These are phyloP conservation scores for Andrena bicolor DNA, from an alignment of 2,888 invertebrate genomes.

Conservation along the genomic window DNA sequence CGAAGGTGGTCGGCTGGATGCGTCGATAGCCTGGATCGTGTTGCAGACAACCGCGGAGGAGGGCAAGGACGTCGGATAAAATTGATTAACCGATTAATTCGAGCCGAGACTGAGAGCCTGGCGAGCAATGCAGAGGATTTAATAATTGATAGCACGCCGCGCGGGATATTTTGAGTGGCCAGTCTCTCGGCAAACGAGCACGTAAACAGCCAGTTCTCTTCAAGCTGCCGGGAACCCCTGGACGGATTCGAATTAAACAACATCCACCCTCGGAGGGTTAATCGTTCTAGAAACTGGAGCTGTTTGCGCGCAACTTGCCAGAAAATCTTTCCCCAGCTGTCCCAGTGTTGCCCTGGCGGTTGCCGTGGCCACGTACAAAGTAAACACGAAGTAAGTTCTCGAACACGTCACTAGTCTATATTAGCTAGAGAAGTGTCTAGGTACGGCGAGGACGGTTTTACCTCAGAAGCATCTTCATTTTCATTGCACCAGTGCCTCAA, in stretches of 20 bases:
- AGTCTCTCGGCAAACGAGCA: not conserved
- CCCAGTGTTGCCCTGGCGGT: not conserved
- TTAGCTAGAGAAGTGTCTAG: conserved; percentile 30
- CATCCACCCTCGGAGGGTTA: conserved; percentile 6
- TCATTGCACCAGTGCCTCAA: too few relatives aligned
- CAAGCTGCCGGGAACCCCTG: not conserved
- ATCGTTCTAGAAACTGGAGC: conserved; percentile 3
- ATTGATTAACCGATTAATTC: conserved; percentile 5
- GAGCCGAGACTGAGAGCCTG: not conserved
- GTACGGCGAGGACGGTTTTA: not conserved
- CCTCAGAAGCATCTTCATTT: too few relatives aligned
- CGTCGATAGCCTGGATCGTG: conserved; percentile 2
- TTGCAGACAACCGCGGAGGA: not conserved
- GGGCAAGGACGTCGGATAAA: conserved; percentile 14
- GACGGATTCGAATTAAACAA: conserved; percentile 15
- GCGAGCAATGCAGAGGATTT: not conserved
- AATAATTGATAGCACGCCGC: not conserved
- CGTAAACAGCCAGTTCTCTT: conserved; percentile 1
- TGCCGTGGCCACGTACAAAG: not conserved
- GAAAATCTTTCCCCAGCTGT: not conserved
- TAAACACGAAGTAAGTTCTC: not conserved
- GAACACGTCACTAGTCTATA: not conserved
- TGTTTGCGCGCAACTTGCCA: conserved; percentile 7
- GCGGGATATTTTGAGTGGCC: not conserved
- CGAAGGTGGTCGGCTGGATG: not conserved